A percentile compares a stretch with the other conserved stretches of the same genome.
Evolutionary conservation across 2,797 vertebrate genomes (phyloP).

Genomic region (Alca torda): DNA sequence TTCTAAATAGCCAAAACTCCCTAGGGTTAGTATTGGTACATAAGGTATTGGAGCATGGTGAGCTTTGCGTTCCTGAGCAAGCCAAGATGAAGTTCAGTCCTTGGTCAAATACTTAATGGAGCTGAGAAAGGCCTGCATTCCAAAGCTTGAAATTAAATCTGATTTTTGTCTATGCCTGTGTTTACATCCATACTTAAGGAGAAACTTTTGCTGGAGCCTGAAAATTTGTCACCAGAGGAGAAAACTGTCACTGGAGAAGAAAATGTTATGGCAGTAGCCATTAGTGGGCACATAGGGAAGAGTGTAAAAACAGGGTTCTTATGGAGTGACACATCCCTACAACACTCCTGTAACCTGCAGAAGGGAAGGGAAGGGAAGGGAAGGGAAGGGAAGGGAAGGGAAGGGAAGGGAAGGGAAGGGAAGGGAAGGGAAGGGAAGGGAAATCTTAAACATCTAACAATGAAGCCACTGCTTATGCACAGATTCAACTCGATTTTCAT

Average conservation of each 20-base stretch:
- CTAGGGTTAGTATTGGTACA: too few species aligned
- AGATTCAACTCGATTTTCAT: background rate
- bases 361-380: too few species aligned
- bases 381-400: too few species aligned
- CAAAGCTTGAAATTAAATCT: background rate
- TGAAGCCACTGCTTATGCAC: background rate
- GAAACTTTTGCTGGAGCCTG: background rate
- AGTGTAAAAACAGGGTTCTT: background rate
- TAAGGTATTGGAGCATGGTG: background rate
- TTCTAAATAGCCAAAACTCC: background rate
- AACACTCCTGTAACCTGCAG: background rate
- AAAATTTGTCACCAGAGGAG: background rate
- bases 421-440: too few species aligned
- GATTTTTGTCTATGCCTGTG: background rate
- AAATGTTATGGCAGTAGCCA: background rate
- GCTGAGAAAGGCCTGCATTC: background rate
- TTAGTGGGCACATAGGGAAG: fast-evolving
- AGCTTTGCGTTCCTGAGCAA: background rate
- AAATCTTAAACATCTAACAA: background rate
- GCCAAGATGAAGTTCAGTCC: background rate
- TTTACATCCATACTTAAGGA: background rate
- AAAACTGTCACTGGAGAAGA: background rate
- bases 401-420: too few species aligned
- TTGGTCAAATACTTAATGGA: background rate
- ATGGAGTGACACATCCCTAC: background rate